A percentile compares a stretch with the other conserved stretches of the same genome.
Conservation (phyloP, 2,888 invertebrate species). For the Temnothorax ravouxi region DNA sequence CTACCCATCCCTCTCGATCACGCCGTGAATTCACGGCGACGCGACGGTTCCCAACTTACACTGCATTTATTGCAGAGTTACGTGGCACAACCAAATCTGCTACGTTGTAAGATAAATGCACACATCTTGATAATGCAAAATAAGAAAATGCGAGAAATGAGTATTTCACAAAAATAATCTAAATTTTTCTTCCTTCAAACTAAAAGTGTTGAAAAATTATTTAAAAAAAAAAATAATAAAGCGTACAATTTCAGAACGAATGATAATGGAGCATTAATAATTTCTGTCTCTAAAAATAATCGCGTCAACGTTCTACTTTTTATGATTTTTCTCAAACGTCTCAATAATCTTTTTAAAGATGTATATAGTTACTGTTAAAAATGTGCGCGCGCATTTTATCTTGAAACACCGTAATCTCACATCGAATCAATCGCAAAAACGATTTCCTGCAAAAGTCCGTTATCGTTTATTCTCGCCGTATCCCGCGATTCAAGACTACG, state of each 20-base stretch:
- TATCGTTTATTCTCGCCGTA: neutral
- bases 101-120: slow-evolving; percentile 10
- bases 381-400: neutral
- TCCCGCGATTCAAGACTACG: slow-evolving; percentile 20
- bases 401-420: neutral
- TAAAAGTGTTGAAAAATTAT: neutral
- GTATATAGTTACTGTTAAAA: neutral
- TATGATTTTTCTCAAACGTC: neutral
- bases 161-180: neutral
- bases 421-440: slow-evolving; percentile 10
- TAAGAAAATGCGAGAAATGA: slow-evolving; percentile 21
- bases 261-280: neutral
- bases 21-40: slow-evolving; percentile 10
- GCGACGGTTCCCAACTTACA: slow-evolving; percentile 27
- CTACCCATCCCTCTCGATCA: slow-evolving; percentile 8
- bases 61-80: slow-evolving; percentile 1
- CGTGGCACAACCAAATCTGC: slow-evolving; percentile 20
- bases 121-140: neutral
- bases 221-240: neutral
- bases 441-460: slow-evolving; percentile 10
- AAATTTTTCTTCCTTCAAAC: neutral
- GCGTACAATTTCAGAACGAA: neutral
- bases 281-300: neutral
- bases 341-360: neutral
- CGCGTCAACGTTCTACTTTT: neutral